Evolutionary conservation across 1,140 invertebrate genomes (phyloP), one percentile per base, ranked within the genome.

Genomic region (Saccostrea cuccullata): DNA sequence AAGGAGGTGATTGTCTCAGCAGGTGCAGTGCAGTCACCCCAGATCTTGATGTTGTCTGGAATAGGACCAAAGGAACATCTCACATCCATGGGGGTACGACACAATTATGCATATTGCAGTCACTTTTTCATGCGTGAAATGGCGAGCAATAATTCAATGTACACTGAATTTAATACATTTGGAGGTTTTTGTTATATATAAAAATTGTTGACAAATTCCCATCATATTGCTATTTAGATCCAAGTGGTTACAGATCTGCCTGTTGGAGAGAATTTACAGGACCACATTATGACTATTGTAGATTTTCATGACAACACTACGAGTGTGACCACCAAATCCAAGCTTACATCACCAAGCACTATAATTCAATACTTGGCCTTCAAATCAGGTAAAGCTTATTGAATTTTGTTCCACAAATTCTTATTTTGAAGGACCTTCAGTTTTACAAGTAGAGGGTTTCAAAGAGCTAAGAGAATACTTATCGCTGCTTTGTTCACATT

Each of bases 41-140:
- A 99, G 90, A 91, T 99, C 0, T 94, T 99, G 5, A 98, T 99
- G 97, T 94, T 99, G 0, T 98, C 98, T 4, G 98, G 98, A 0
- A 96, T 98, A 4, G 98, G 98, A 0, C 98, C 98, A 55, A 89
- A 84, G 58, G 55, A 89, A 67, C 92, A 93, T 73, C 86, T 93
- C 17, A 85, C 92, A 13, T 73, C 85, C 20, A 55, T 91, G 6
- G 86, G 86, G 26, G 86, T 87, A 84, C 55, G 36, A 26, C 17
- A 17, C 2, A n/a, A 17, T n/a, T n/a, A 23, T 17, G 13, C 20
- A 20, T 47, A 36, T 11, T 23, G 17, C 20, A 82, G 17, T 5
- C 17, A 17, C 30, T 30, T 47, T 30, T 20, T 26, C 30, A 12
- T 82, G 47, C 47, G 0, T 47, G 5, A 47, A 47, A 47, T 47